Percentiles rank a stretch among this genome's conserved stretches.
Conservation (phyloP, 2,888 invertebrate species). For the Taenaris catops region DNA sequence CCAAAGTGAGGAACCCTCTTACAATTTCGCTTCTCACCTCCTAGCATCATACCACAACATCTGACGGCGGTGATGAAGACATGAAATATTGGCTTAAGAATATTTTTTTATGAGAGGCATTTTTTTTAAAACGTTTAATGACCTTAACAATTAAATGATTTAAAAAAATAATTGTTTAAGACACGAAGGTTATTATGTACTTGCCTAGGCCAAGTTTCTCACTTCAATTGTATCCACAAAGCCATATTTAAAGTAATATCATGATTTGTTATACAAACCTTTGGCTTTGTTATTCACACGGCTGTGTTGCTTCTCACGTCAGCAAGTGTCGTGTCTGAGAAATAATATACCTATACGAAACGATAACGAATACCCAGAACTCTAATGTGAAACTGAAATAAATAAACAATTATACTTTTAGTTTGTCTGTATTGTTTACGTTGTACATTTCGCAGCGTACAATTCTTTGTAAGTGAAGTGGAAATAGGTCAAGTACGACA, state of each 20-base stretch:
- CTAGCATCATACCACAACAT: no score
- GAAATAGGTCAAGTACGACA: no score
- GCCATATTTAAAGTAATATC: constrained; percentile 1
- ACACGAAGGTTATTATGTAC: neutral
- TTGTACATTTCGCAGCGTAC: no score
- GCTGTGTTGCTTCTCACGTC: constrained; percentile 18
- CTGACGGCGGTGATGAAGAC: no score
- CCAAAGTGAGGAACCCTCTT: no score
- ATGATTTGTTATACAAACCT: constrained; percentile 4
- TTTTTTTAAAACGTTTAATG: no score
- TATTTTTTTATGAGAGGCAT: no score
- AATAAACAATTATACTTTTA: neutral
- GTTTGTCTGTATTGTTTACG: neutral
- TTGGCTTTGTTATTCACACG: constrained; percentile 16
- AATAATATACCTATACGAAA: constrained; percentile 1
- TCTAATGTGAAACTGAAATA: constrained; percentile 2
- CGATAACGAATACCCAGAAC: constrained; percentile 12
- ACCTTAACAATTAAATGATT: no score
- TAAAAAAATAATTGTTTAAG: no score
- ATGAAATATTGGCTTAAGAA: no score
- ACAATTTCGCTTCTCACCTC: no score
- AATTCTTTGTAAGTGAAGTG: no score
- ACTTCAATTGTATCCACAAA: constrained; percentile 1
- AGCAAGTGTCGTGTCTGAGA: constrained; percentile 16
- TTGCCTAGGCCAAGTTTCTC: constrained; percentile 1